Conservation (phyloP, 2,888 invertebrate genomes). For the Leptinotarsa peninsularis region DNA sequence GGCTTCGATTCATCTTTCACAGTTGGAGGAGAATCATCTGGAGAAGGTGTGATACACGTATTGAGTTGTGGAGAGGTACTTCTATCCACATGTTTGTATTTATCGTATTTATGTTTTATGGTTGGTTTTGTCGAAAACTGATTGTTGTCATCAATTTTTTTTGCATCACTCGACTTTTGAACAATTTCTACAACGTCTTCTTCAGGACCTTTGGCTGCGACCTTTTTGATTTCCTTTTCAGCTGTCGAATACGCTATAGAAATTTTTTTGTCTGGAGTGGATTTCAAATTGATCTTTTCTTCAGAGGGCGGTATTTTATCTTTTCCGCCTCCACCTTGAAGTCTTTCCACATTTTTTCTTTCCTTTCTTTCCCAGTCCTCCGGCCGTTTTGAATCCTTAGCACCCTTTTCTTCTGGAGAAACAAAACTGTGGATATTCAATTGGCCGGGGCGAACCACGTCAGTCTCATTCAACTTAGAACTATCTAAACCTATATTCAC, state of each 20-base stretch:
- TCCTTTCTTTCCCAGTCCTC: slow-evolving; percentile 66
- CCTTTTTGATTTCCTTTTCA: slow-evolving; percentile 32
- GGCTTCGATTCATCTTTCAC: slow-evolving; percentile 50
- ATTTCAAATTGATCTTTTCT: slow-evolving; percentile 54
- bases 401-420: slow-evolving; percentile 66
- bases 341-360: slow-evolving; percentile 62
- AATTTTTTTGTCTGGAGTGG: slow-evolving; percentile 54
- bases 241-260: slow-evolving; percentile 49
- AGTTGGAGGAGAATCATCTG: slow-evolving; percentile 51
- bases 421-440: slow-evolving; percentile 53
- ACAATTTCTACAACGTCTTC: slow-evolving; percentile 43
- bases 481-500: slow-evolving; percentile 59
- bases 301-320: slow-evolving; percentile 54
- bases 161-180: slow-evolving; percentile 35
- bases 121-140: slow-evolving; percentile 18
- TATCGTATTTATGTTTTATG: slow-evolving; percentile 31
- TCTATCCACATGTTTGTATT: slow-evolving; percentile 54
- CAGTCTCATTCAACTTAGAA: slow-evolving; percentile 58
- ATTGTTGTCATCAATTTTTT: neutral
- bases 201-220: slow-evolving; percentile 34
- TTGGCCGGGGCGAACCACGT: slow-evolving; percentile 60
- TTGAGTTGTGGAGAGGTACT: slow-evolving; percentile 65
- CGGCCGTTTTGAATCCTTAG: slow-evolving; percentile 64
- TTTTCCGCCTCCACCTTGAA: slow-evolving; percentile 65
- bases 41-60: slow-evolving; percentile 59